phyloP scores from a whole-genome alignment of 2,888 invertebrate genomes.

The Xiphydria camelus region DNA sequence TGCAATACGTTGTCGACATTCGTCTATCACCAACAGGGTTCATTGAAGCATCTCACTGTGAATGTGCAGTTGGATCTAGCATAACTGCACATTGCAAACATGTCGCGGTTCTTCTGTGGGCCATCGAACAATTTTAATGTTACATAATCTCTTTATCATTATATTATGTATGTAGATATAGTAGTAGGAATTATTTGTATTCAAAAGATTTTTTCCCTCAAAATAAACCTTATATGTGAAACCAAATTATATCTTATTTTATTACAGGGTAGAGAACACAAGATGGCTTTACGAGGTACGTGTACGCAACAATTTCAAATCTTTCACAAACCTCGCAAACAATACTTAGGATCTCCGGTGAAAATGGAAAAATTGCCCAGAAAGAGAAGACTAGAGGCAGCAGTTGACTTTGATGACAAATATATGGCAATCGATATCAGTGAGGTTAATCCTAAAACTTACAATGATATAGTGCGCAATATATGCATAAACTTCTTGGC shows the following conservation, averaged over 20 bases:
- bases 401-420: too few relatives aligned
- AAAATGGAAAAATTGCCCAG: conserved; percentile 2
- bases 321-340: conserved; percentile 9
- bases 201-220: background rate
- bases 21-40: conserved; percentile 24
- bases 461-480: too few relatives aligned
- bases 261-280: too few relatives aligned
- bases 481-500: too few relatives aligned
- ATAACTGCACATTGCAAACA: conserved; percentile 17
- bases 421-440: too few relatives aligned
- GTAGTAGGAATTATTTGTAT: too few relatives aligned
- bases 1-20: conserved; percentile 24
- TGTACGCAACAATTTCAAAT: conserved; percentile 11
- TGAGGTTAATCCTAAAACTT: too few relatives aligned
- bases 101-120: conserved; percentile 11
- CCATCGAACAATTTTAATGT: background rate
- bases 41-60: conserved; percentile 14
- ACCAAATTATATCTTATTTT: too few relatives aligned
- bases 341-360: conserved; percentile 10
- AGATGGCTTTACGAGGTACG: background rate
- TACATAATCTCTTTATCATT: too few relatives aligned
- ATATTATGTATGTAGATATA: too few relatives aligned
- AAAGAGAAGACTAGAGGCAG: too few relatives aligned
- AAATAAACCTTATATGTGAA: too few relatives aligned
- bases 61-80: conserved; percentile 18